phyloP scores from a whole-genome alignment of 2,888 invertebrate genomes.

The Matsumyia berberina region DNA sequence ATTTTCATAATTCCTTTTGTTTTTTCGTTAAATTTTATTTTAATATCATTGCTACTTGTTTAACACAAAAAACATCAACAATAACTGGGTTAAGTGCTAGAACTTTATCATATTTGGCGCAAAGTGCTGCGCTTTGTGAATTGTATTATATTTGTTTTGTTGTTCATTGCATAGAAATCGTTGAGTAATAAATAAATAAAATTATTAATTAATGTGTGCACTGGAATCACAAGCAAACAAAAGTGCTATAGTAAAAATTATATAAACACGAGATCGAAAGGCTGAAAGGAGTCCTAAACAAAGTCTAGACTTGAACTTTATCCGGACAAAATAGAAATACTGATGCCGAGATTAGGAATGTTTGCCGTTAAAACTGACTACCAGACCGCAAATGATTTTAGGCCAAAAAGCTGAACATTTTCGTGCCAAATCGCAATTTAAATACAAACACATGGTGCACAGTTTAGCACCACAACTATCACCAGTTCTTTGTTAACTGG shows the following conservation, averaged over 20 bases:
- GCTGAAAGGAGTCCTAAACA: no score
- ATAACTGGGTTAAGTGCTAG: conserved; percentile 63
- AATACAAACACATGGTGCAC: no score
- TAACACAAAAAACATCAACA: conserved; percentile 68
- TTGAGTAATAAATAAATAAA: conserved; percentile 59
- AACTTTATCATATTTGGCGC: conserved; percentile 37
- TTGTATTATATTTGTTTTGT: conserved; percentile 24
- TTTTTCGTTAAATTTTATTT: conserved; percentile 13
- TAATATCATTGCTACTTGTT: conserved; percentile 40
- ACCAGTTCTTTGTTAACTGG: no score
- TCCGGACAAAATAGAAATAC: no score
- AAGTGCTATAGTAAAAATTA: neutral
- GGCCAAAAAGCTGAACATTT: no score
- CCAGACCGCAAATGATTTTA: no score
- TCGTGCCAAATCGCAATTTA: no score
- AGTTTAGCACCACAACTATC: no score
- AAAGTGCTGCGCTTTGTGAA: conserved; percentile 40
- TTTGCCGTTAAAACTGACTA: no score
- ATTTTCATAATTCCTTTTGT: conserved; percentile 35
- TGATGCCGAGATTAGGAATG: no score
- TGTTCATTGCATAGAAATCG: conserved; percentile 69
- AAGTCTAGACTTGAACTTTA: no score
- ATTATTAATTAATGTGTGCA: conserved; percentile 9
- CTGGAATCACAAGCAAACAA: conserved; percentile 16
- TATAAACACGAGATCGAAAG: neutral